Conservation (phyloP, 2,797 vertebrate species). For the Diglossa cyanea region DNA sequence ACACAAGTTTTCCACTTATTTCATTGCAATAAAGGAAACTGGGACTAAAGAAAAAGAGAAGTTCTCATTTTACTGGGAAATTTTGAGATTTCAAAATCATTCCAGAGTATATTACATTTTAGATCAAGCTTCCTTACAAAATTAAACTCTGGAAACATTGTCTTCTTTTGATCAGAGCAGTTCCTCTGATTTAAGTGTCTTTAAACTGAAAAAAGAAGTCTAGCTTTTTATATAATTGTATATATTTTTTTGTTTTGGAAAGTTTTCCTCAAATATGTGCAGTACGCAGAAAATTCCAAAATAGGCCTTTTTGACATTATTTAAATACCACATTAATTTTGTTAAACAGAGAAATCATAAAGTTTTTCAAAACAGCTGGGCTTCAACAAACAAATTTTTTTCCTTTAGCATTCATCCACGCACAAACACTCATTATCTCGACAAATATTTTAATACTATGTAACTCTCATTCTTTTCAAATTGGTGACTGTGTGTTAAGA, state of each 20-base stretch:
- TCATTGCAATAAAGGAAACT: not conserved
- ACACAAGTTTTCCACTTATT: not conserved
- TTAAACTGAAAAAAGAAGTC: not conserved
- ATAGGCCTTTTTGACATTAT: not conserved
- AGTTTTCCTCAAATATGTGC: not conserved
- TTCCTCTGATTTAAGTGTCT: not conserved
- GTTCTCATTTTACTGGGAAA: not conserved
- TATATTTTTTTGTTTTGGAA: not conserved
- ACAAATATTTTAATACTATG: constrained; percentile 9
- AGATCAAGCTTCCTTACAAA: not conserved
- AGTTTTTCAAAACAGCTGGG: not conserved
- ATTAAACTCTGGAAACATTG: not conserved
- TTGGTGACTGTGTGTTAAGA: not conserved
- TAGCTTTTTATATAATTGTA: not conserved
- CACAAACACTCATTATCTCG: not conserved
- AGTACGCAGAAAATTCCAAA: not conserved
- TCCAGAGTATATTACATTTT: not conserved
- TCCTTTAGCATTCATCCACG: not conserved
- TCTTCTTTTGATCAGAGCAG: not conserved
- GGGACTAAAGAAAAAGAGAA: not conserved
- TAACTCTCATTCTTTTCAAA: constrained; percentile 5
- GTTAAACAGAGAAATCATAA: not conserved
- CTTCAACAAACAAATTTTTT: not conserved
- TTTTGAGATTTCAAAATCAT: not conserved
- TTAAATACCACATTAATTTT: not conserved